A percentile compares a stretch with the other conserved stretches of the same genome.
Evolutionary conservation across 2,888 invertebrate species (phyloP).

Genomic region (Synanthedon myopaeformis): DNA sequence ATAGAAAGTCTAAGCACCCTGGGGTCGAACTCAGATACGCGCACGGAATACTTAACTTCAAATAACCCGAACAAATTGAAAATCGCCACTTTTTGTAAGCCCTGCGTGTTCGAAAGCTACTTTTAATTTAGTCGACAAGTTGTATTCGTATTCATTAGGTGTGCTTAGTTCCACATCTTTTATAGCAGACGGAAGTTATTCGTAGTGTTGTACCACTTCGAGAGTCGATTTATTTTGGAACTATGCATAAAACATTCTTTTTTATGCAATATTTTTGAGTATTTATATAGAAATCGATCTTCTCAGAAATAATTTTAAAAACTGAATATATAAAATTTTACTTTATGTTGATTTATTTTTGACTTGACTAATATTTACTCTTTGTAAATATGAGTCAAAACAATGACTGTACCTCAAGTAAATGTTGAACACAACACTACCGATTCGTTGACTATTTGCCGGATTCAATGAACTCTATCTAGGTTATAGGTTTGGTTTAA

Average conservation of each 20-base stretch:
- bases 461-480: slow-evolving; percentile 54
- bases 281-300: too few relatives aligned
- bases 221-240: not conserved
- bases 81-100: not conserved
- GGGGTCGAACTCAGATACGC: not conserved
- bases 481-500: slow-evolving; percentile 23
- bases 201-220: not conserved
- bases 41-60: slow-evolving; percentile 1
- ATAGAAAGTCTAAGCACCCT: not conserved
- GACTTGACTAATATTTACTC: too few relatives aligned
- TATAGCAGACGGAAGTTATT: slow-evolving; percentile 40
- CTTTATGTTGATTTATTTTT: too few relatives aligned
- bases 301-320: too few relatives aligned
- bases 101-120: slow-evolving; percentile 1
- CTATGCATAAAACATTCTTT: too few relatives aligned
- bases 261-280: too few relatives aligned
- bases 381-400: too few relatives aligned
- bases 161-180: slow-evolving; percentile 24
- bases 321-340: too few relatives aligned
- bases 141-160: slow-evolving; percentile 40
- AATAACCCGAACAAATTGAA: not conserved
- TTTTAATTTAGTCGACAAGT: slow-evolving; percentile 20
- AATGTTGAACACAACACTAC: slow-evolving; percentile 5
- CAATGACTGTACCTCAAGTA: not conserved
- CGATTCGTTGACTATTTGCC: slow-evolving; percentile 30